These are phyloP conservation scores for Elgaria multicarinata DNA, from an alignment of 2,113 vertebrate genomes.

Conservation along the genomic window DNA sequence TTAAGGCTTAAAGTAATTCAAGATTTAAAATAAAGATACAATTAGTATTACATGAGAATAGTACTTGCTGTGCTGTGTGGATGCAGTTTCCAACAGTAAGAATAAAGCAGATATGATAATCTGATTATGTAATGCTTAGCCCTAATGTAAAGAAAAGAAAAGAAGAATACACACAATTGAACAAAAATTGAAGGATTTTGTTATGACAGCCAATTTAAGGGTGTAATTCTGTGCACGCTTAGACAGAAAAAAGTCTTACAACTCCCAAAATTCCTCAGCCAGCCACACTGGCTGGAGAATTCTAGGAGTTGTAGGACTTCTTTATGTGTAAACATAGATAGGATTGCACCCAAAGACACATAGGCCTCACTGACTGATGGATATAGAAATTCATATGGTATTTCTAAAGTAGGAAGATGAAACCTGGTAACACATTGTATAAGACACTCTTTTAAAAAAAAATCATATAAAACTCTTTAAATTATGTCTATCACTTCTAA, in stretches of 20 bases:
- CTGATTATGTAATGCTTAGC: neutral
- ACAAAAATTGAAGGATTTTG: too few relatives aligned
- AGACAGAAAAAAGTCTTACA: too few relatives aligned
- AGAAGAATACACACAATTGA: too few relatives aligned
- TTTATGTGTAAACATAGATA: too few relatives aligned
- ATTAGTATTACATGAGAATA: slow-evolving; percentile 1
- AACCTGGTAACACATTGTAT: neutral
- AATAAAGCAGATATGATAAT: neutral
- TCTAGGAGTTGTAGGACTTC: too few relatives aligned
- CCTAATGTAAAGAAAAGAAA: neutral
- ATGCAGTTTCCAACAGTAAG: neutral
- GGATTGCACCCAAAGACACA: neutral
- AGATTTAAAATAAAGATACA: neutral
- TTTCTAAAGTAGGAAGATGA: neutral
- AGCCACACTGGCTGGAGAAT: too few relatives aligned
- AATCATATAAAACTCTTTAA: neutral
- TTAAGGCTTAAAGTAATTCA: too few relatives aligned
- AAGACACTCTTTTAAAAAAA: neutral
- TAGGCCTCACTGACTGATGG: neutral
- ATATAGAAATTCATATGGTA: neutral
- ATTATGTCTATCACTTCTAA: neutral
- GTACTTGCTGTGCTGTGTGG: neutral
- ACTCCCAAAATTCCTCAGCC: too few relatives aligned
- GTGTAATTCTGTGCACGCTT: too few relatives aligned
- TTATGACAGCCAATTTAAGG: too few relatives aligned